Base-by-base conservation (phyloP, 2,797 vertebrate species). In the Acropternis orthonyx region DNA sequence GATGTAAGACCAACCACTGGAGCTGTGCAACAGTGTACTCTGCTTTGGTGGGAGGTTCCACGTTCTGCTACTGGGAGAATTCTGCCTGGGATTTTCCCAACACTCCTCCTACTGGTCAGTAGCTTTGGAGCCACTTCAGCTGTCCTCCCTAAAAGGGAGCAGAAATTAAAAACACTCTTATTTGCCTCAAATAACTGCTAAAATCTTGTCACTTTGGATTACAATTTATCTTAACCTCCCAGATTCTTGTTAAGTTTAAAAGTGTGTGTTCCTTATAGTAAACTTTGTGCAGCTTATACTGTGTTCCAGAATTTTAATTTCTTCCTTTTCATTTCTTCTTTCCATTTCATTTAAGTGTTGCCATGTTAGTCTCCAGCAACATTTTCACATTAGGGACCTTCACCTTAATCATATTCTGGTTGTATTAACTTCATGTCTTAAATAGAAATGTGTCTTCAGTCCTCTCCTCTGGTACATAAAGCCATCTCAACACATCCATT, bases 241-340 rank as follows among this genome's bases (percentile, higher is more conserved):
- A 91, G 84, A 66, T 81, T 89, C 67, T 84, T 88, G 16, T 59
- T 56, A 85, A 82, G 49, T 87, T 92, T 89, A 92, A 89, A 89
- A 82, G 48, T 56, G 8, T 8, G 3, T 0, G 0, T 65, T 91
- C 54, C 26, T 54, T 54, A 56, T 2, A 68, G 67, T 85, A 96
- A 93, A 93, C 46, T 75, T 88, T 58, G 54, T 67, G 10, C 46
- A 41, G 22, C 44, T 68, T 86, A 46, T 41, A 76, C 32, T 14
- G 27, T 10, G 4, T 49, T 13, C n/a, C 24, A 83, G 54, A 83
- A 88, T 92, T 92, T 89, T 85, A 16, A 75, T 88, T 87, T 85
- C 41, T 91, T 77, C n/a, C 19, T 54, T 82, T 92, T 88, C 11
- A 23, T 85, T 93, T 93, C n/a, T 85, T 76, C 62, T 89, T 95